These are phyloP conservation scores for Cerceris rybyensis DNA, from an alignment of 2,888 invertebrate genomes.

Conservation along the genomic window DNA sequence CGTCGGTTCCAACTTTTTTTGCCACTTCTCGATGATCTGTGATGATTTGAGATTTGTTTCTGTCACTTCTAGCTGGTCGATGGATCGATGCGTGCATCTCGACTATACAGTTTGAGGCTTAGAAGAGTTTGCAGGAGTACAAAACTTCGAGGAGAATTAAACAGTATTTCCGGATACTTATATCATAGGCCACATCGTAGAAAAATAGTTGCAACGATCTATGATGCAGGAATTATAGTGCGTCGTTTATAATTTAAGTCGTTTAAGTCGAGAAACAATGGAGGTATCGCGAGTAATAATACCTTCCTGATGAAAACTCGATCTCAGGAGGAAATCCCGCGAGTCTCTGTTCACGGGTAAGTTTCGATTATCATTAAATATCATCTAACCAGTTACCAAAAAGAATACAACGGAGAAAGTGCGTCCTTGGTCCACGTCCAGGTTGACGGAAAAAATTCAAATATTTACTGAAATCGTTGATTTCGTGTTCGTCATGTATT, in stretches of 20 bases:
- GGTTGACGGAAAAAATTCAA: too few species aligned
- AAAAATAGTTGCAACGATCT: not conserved
- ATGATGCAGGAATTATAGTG: not conserved
- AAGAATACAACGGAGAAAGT: too few species aligned
- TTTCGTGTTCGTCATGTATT: not conserved
- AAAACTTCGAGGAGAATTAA: too few species aligned
- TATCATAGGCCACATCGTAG: too few species aligned
- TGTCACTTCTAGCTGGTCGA: not conserved
- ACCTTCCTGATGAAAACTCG: conserved; percentile 29
- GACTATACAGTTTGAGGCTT: too few species aligned
- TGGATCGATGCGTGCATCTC: too few species aligned
- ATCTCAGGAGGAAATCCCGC: not conserved
- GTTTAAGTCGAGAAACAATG: not conserved
- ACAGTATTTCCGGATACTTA: too few species aligned
- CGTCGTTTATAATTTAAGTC: not conserved
- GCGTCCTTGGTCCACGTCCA: too few species aligned
- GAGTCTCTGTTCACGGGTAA: not conserved
- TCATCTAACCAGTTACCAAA: too few species aligned
- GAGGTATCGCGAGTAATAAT: conserved; percentile 19
- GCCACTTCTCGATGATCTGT: not conserved
- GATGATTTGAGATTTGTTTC: not conserved
- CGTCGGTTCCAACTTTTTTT: not conserved
- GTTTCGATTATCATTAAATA: not conserved
- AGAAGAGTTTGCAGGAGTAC: too few species aligned
- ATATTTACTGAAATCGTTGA: not conserved